Percentiles rank a stretch among this genome's conserved stretches.
These are phyloP conservation scores for Raja brachyura DNA, from an alignment of 2,113 vertebrate species.

Conservation along the genomic window DNA sequence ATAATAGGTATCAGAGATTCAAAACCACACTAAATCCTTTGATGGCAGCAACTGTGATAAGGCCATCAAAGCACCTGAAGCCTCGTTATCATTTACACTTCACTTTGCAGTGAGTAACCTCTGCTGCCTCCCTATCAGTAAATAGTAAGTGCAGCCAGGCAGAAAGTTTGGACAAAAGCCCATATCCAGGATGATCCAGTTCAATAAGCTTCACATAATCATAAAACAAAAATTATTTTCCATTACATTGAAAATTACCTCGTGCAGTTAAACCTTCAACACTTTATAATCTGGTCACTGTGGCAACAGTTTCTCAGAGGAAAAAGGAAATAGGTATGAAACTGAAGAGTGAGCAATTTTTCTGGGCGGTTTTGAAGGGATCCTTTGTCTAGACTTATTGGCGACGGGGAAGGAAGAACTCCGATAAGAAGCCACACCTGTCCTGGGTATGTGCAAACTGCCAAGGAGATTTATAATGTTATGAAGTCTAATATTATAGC, in stretches of 20 bases:
- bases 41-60: too few species aligned
- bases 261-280: background rate
- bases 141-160: too few species aligned
- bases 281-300: background rate
- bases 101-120: too few species aligned
- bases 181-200: too few species aligned
- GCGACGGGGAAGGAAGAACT: slow-evolving; percentile 28
- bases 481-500: background rate
- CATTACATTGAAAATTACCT: background rate
- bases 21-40: too few species aligned
- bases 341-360: slow-evolving; percentile 29
- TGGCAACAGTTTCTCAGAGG: background rate
- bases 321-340: slow-evolving; percentile 32
- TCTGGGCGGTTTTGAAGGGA: slow-evolving; percentile 32
- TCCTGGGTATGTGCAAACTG: slow-evolving; percentile 1
- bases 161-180: too few species aligned
- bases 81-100: too few species aligned
- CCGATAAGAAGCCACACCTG: slow-evolving; percentile 23
- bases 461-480: background rate
- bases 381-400: slow-evolving; percentile 35
- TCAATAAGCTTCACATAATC: background rate
- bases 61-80: too few species aligned
- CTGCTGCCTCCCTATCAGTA: too few species aligned
- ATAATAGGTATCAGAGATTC: too few species aligned
- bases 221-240: slow-evolving; percentile 12